Evolutionary conservation across 2,113 vertebrate genomes (phyloP).

Genomic region (Pagrus major): DNA sequence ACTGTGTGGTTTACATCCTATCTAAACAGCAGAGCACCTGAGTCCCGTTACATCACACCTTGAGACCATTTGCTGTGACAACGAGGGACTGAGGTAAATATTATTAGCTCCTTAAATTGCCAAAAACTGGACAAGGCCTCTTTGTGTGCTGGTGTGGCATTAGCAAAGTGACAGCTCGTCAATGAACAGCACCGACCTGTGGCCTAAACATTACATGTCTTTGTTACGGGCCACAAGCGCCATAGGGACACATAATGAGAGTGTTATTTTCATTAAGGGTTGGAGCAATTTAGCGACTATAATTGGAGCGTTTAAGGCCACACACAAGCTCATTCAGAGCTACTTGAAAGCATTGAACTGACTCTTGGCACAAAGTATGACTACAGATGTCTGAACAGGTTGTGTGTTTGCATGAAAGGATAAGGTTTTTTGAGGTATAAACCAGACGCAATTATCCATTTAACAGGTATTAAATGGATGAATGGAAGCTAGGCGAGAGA

Average conservation of each 20-base stretch:
- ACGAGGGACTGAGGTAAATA: neutral
- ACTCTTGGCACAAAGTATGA: neutral
- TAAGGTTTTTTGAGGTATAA: neutral
- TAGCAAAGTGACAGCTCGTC: neutral
- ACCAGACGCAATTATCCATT: neutral
- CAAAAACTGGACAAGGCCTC: neutral
- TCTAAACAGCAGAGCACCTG: slow-evolving; percentile 16
- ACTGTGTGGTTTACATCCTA: slow-evolving; percentile 16
- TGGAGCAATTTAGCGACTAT: neutral
- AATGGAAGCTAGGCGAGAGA: neutral
- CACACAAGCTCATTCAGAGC: slow-evolving; percentile 2
- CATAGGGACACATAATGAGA: neutral
- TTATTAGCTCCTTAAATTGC: neutral
- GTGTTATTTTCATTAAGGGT: neutral
- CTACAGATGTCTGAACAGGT: neutral
- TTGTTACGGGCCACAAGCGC: slow-evolving; percentile 1
- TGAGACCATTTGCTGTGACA: neutral
- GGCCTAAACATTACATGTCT: slow-evolving; percentile 2
- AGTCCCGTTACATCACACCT: slow-evolving; percentile 21
- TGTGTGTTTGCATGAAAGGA: neutral
- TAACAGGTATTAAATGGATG: neutral
- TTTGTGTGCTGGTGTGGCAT: neutral
- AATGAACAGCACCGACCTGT: neutral
- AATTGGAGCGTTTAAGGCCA: slow-evolving; percentile 12
- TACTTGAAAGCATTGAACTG: neutral